Percentiles rank a stretch among this genome's conserved stretches.
phyloP scores from a whole-genome alignment of 2,797 vertebrate genomes.

The Lutjanus campechanus region DNA sequence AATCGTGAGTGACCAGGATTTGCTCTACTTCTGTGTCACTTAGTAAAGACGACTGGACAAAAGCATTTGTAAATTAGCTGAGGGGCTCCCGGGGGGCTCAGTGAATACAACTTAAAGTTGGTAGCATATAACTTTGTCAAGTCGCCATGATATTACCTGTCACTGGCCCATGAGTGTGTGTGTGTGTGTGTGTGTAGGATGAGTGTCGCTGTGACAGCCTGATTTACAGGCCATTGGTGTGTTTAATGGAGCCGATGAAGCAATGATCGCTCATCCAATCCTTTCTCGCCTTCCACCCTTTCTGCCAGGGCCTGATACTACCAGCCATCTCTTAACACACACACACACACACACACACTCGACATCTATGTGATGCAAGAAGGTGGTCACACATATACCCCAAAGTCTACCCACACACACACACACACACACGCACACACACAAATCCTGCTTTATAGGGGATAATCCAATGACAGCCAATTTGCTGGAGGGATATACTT shows the following conservation, averaged over 20 bases:
- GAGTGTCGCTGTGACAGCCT: constrained; percentile 51
- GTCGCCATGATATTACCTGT: constrained; percentile 21
- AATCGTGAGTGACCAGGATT: too few relatives aligned
- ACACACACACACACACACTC: constrained; percentile 21
- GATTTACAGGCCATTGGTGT: constrained; percentile 78
- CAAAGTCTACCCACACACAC: constrained; percentile 34
- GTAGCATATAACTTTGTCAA: constrained; percentile 15
- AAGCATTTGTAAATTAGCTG: too few relatives aligned
- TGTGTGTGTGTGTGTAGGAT: not conserved
- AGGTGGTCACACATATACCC: constrained; percentile 59
- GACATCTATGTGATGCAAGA: constrained; percentile 60
- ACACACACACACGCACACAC: constrained; percentile 68
- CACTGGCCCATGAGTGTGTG: not conserved
- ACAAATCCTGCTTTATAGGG: constrained; percentile 87
- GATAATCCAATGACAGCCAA: constrained; percentile 89
- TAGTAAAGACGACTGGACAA: too few relatives aligned
- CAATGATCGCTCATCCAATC: constrained; percentile 74
- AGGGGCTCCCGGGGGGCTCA: too few relatives aligned
- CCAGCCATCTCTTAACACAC: constrained; percentile 29
- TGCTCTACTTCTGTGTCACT: too few relatives aligned
- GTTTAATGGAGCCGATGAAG: constrained; percentile 81
- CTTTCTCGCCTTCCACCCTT: constrained; percentile 43
- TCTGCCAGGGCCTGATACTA: constrained; percentile 52
- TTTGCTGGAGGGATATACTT: constrained; percentile 85
- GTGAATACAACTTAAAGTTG: not conserved